Percentiles rank a stretch among this genome's conserved stretches.
These are phyloP conservation scores for Salpingus planirostris DNA, from an alignment of 2,888 invertebrate species.

Conservation along the genomic window DNA sequence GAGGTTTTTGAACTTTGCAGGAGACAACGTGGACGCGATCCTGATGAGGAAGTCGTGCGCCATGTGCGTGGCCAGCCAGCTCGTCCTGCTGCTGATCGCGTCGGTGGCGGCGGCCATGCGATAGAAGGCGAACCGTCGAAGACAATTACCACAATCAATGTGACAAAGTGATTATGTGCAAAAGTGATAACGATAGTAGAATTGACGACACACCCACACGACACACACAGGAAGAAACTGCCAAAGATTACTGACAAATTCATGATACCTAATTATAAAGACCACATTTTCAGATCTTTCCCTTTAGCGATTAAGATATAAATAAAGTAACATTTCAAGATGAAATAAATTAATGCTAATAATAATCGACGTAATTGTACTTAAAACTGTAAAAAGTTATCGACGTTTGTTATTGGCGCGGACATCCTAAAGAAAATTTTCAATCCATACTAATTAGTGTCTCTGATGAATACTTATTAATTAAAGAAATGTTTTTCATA, in stretches of 20 bases:
- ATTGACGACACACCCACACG: not conserved
- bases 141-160: conserved; percentile 1
- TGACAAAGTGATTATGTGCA: conserved; percentile 5
- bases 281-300: conserved; percentile 11
- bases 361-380: conserved; percentile 14
- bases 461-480: conserved; percentile 7
- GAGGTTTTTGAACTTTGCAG: conserved; percentile 41
- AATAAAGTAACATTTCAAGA: not conserved
- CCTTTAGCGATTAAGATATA: not conserved
- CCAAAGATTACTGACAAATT: not conserved
- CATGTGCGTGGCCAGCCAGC: conserved; percentile 38
- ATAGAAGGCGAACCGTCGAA: conserved; percentile 26
- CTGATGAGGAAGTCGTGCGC: conserved; percentile 59
- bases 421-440: conserved; percentile 4
- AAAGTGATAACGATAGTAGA: not conserved
- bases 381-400: conserved; percentile 16
- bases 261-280: conserved; percentile 2
- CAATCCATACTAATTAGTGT: conserved; percentile 11
- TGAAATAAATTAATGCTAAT: conserved; percentile 9
- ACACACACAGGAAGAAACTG: not conserved
- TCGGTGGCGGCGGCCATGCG: conserved; percentile 35
- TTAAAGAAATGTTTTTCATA: too few relatives aligned
- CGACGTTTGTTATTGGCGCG: conserved; percentile 14
- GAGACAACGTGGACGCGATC: conserved; percentile 87
- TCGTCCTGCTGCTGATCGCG: conserved; percentile 33